Evolutionary conservation across 2,113 vertebrate genomes (phyloP).

Genomic region (Phocoena phocoena): DNA sequence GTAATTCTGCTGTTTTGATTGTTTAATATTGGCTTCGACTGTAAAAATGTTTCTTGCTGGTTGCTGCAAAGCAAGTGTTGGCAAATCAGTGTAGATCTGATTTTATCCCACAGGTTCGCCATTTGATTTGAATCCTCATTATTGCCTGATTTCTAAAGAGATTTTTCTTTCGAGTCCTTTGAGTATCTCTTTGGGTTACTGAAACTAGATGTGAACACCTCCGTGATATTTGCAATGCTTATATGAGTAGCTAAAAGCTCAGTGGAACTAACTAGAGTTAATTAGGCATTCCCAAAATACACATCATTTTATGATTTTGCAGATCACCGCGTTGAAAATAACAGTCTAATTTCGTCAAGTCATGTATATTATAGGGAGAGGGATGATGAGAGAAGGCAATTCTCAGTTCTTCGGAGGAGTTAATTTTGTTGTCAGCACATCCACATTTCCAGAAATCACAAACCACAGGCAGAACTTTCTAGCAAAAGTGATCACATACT

Average conservation of each 20-base stretch:
- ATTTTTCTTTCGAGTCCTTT: slow-evolving; percentile 48
- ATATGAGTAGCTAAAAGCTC: slow-evolving; percentile 48
- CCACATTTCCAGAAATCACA: slow-evolving; percentile 63
- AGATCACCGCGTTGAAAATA: slow-evolving; percentile 68
- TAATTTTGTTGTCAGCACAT: slow-evolving; percentile 66
- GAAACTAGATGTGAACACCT: slow-evolving; percentile 60
- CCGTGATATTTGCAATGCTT: slow-evolving; percentile 3
- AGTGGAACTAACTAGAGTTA: slow-evolving; percentile 49
- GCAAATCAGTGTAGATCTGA: background rate
- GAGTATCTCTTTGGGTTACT: background rate
- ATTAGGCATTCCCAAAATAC: slow-evolving; percentile 75
- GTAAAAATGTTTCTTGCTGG: slow-evolving; percentile 62
- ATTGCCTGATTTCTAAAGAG: slow-evolving; percentile 45
- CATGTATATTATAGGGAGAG: slow-evolving; percentile 66
- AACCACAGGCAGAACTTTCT: slow-evolving; percentile 44
- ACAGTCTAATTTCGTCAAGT: slow-evolving; percentile 65
- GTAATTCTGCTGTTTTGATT: slow-evolving; percentile 68
- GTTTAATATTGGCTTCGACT: slow-evolving; percentile 58
- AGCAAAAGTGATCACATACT: slow-evolving; percentile 55
- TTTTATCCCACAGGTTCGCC: background rate
- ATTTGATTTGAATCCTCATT: slow-evolving; percentile 18
- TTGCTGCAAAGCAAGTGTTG: slow-evolving; percentile 57
- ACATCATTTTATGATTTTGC: slow-evolving; percentile 70
- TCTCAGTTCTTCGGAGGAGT: slow-evolving; percentile 59
- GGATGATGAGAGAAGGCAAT: slow-evolving; percentile 54